Evolutionary conservation across 2,113 vertebrate genomes (phyloP).

Genomic region (Oxyruncus cristatus): DNA sequence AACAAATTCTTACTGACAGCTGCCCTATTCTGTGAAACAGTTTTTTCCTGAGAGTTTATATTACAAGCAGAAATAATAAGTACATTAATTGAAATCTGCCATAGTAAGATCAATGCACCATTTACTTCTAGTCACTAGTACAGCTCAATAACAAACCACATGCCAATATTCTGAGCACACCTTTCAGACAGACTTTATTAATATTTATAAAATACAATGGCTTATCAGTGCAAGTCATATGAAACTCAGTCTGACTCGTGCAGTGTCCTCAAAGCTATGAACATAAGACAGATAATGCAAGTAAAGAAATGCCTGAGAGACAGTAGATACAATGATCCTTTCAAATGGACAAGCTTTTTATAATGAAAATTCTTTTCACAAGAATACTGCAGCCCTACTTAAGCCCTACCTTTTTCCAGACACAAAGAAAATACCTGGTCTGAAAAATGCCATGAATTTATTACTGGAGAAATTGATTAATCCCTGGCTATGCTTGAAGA

Average conservation of each 20-base stretch:
- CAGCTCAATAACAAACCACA: not conserved
- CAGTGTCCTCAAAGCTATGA: not conserved
- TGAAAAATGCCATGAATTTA: not conserved
- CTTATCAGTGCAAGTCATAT: not conserved
- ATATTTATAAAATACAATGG: not conserved
- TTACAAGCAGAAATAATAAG: not conserved
- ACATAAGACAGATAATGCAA: not conserved
- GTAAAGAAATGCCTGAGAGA: not conserved
- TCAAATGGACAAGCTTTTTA: not conserved
- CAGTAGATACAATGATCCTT: not conserved
- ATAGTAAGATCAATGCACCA: not conserved
- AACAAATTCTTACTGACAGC: not conserved
- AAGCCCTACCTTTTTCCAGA: not conserved
- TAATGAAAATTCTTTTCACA: not conserved
- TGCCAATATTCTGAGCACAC: not conserved
- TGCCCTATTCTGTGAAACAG: not conserved
- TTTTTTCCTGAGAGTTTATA: not conserved
- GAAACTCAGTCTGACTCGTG: not conserved
- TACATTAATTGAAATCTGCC: not conserved
- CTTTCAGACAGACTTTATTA: not conserved
- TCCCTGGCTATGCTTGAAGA: not conserved
- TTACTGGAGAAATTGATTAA: not conserved
- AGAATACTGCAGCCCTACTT: not conserved
- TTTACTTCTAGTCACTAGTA: not conserved
- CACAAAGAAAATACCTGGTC: not conserved